Evolutionary conservation across 2,888 invertebrate species (phyloP).

Genomic region (Calliphora vomitoria): DNA sequence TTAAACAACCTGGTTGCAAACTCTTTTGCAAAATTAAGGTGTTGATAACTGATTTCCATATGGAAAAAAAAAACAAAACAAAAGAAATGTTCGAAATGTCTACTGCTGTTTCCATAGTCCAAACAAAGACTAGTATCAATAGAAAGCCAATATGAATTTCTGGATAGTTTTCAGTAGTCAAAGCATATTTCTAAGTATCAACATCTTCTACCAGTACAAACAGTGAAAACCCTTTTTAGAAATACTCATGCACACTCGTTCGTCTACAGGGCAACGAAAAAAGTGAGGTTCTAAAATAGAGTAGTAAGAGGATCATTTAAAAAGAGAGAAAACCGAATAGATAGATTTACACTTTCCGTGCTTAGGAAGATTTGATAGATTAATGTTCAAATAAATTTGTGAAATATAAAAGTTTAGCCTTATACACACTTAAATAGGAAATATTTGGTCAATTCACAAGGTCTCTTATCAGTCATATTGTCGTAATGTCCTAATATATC

Average conservation of each 20-base stretch:
- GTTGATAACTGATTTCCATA: constrained; percentile 30
- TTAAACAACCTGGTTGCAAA: background rate
- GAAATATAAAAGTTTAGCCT: too few species aligned
- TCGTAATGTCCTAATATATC: too few species aligned
- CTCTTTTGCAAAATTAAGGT: constrained; percentile 21
- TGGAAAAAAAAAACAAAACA: background rate
- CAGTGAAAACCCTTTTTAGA: constrained; percentile 1
- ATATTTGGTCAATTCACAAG: too few species aligned
- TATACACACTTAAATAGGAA: too few species aligned
- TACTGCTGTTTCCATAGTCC: constrained; percentile 26
- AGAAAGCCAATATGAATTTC: constrained; percentile 9
- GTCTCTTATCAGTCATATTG: too few species aligned
- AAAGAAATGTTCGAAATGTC: constrained; percentile 15
- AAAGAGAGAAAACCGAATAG: too few species aligned
- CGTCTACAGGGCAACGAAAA: background rate
- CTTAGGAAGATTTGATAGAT: too few species aligned
- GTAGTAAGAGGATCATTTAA: too few species aligned
- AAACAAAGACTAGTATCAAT: background rate
- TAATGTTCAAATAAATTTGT: too few species aligned
- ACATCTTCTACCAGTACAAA: constrained; percentile 2
- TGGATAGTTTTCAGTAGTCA: background rate
- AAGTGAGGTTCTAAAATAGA: background rate
- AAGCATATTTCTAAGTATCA: constrained; percentile 30
- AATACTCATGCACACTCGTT: background rate
- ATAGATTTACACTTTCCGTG: too few species aligned